These are phyloP conservation scores for Hemicordylus capensis DNA, from an alignment of 2,113 vertebrate species.

Conservation along the genomic window DNA sequence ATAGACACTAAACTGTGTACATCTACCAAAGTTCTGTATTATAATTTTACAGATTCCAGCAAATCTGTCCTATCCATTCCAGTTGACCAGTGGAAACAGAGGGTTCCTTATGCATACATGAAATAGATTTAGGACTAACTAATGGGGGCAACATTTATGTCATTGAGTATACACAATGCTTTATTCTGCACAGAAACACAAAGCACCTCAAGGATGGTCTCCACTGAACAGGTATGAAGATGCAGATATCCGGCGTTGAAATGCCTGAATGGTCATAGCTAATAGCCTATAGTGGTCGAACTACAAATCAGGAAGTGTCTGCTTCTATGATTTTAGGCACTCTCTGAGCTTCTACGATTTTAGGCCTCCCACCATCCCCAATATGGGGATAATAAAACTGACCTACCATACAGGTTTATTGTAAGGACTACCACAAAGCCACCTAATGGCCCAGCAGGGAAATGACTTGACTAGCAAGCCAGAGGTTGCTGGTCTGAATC, in stretches of 20 bases:
- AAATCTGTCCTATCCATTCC: neutral
- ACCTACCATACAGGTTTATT: neutral
- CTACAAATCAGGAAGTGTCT: neutral
- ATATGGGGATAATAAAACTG: neutral
- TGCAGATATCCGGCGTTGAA: neutral
- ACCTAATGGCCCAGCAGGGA: too few species aligned
- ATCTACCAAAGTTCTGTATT: conserved; percentile 54
- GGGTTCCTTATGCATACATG: neutral
- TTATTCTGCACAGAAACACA: neutral
- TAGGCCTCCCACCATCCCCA: neutral
- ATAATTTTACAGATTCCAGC: conserved; percentile 25
- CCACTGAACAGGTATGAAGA: neutral
- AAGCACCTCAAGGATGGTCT: neutral
- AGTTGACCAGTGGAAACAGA: neutral
- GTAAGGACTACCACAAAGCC: too few species aligned
- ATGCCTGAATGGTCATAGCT: too few species aligned
- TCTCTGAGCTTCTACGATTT: neutral
- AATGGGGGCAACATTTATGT: neutral
- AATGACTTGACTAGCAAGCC: too few species aligned
- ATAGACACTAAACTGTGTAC: conserved; percentile 51
- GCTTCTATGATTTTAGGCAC: neutral
- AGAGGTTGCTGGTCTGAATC: too few species aligned
- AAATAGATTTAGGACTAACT: neutral
- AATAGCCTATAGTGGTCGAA: neutral
- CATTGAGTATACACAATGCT: neutral